Evolutionary conservation across 2,113 vertebrate species (phyloP).

Genomic region (Equus quagga): DNA sequence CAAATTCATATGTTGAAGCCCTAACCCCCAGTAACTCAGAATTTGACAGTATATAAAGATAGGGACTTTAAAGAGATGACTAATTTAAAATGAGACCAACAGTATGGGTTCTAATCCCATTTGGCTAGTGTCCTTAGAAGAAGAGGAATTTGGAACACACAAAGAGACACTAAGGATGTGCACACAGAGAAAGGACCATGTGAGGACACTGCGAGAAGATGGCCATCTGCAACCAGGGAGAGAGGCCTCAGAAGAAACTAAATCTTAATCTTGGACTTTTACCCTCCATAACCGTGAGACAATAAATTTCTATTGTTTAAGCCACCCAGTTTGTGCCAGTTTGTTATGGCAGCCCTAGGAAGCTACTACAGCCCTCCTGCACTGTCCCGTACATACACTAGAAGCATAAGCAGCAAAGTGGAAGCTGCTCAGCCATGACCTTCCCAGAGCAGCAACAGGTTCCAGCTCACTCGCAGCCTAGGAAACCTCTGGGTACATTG

Average conservation of each 20-base stretch:
- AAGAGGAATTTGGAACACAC: not conserved
- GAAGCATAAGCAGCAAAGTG: not conserved
- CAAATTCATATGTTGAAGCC: not conserved
- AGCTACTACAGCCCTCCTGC: not conserved
- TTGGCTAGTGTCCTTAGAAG: not conserved
- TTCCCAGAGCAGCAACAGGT: not conserved
- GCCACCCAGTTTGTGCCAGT: not conserved
- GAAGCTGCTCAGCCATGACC: not conserved
- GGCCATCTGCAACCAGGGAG: not conserved
- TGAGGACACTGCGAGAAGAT: not conserved
- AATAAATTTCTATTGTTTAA: not conserved
- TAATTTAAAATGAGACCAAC: not conserved
- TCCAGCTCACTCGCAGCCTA: not conserved
- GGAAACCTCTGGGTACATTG: not conserved
- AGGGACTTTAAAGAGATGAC: not conserved
- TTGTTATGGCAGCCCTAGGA: not conserved
- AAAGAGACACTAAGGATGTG: not conserved
- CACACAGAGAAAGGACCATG: not conserved
- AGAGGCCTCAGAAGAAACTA: not conserved
- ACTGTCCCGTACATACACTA: no score
- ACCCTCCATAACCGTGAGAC: not conserved
- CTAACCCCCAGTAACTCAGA: not conserved
- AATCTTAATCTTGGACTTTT: not conserved
- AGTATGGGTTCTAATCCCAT: not conserved
- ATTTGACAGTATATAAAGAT: not conserved